phyloP scores from a whole-genome alignment of 2,113 vertebrate species.

The Thalassoma bifasciatum region DNA sequence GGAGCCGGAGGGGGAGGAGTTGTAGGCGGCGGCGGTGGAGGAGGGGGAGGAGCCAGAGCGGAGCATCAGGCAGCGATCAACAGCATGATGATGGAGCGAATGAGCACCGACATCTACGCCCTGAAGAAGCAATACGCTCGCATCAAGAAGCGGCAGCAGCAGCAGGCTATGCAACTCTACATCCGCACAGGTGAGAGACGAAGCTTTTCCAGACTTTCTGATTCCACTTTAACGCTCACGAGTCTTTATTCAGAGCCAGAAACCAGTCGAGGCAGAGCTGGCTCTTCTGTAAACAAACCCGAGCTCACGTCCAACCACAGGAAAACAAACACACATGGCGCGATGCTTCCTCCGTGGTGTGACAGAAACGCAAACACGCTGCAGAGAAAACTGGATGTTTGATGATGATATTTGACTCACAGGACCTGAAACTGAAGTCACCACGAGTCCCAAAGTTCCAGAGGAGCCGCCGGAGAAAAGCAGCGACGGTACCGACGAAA shows the following conservation, averaged over 20 bases:
- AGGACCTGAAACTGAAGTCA: constrained; percentile 59
- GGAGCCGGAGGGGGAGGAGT: constrained; percentile 85
- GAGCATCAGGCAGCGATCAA: constrained; percentile 95
- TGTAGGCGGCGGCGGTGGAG: constrained; percentile 72
- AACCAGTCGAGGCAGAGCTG: neutral
- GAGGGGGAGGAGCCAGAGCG: constrained; percentile 78
- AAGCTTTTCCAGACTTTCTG: no score
- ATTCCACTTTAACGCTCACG: neutral
- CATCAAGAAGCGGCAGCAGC: constrained; percentile 95
- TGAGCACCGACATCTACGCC: constrained; percentile 96
- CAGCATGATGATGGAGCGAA: constrained; percentile 99
- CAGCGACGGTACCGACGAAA: constrained; percentile 20
- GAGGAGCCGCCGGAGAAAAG: constrained; percentile 39
- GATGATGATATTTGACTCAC: constrained; percentile 63
- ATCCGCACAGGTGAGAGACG: constrained; percentile 89
- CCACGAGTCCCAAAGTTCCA: constrained; percentile 49
- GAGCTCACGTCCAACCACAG: neutral
- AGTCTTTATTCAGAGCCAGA: neutral
- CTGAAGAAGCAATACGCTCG: constrained; percentile 94
- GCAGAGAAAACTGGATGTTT: constrained; percentile 8
- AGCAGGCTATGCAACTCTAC: constrained; percentile 93
- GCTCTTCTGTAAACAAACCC: neutral
- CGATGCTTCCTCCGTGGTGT: neutral
- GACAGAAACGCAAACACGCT: neutral
- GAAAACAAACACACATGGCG: neutral